Evolutionary conservation across 1,140 invertebrate species (phyloP).

Genomic region (Tetraneura akinire): DNA sequence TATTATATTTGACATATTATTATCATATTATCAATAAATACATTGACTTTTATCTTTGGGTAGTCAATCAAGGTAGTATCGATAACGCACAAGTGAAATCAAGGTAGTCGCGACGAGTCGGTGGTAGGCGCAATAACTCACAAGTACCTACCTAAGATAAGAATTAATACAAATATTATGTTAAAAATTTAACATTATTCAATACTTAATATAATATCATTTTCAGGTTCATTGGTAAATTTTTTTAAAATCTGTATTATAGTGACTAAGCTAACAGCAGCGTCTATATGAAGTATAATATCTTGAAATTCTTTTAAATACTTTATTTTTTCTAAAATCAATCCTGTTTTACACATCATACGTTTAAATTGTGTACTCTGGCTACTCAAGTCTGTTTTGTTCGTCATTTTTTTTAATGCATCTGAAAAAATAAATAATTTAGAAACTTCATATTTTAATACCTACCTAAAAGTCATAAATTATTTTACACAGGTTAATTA

Average conservation of each 20-base stretch:
- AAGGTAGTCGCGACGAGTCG: no score
- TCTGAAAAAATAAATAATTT: constrained; percentile 51
- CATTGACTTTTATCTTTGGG: no score
- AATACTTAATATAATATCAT: constrained; percentile 44
- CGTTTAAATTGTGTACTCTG: constrained; percentile 37
- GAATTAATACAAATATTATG: no score
- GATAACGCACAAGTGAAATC: no score
- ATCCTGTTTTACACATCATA: constrained; percentile 18
- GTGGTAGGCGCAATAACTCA: no score
- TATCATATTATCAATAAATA: no score
- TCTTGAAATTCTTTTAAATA: constrained; percentile 46
- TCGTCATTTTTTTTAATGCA: constrained; percentile 52
- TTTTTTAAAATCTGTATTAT: constrained; percentile 53
- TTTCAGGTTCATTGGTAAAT: constrained; percentile 15
- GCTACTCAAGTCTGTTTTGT: constrained; percentile 34
- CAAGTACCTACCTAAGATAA: no score
- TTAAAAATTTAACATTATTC: background rate
- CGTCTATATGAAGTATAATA: constrained; percentile 53
- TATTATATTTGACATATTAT: no score
- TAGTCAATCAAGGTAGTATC: no score
- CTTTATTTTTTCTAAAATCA: constrained; percentile 31
- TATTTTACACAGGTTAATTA: no score
- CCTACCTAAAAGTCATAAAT: no score
- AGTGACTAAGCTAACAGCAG: constrained; percentile 54
- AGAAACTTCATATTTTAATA: background rate